Conservation (phyloP, 2,888 invertebrate genomes). For the Autographa pulchrina region DNA sequence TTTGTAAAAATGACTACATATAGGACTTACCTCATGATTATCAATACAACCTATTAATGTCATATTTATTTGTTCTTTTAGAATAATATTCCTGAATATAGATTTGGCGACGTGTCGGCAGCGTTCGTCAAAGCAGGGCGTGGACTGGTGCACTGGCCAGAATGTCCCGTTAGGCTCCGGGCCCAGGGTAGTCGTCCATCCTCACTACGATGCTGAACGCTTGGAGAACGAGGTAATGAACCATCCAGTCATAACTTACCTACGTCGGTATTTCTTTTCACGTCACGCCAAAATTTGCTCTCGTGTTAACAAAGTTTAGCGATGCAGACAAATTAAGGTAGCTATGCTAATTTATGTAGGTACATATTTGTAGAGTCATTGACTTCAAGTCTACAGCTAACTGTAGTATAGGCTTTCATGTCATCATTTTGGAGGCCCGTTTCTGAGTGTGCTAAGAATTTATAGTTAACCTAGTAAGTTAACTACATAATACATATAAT, state of each 20-base stretch:
- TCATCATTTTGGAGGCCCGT: conserved; percentile 33
- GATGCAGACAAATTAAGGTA: not conserved
- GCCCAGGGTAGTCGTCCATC: conserved; percentile 70
- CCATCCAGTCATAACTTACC: not conserved
- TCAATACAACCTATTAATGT: not conserved
- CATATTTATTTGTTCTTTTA: conserved; percentile 56
- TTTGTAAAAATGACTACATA: too few species aligned
- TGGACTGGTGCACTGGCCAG: conserved; percentile 83
- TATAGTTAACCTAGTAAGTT: not conserved
- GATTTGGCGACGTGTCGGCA: conserved; percentile 76
- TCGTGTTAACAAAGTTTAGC: not conserved
- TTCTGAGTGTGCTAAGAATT: conserved; percentile 24
- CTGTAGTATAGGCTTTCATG: conserved; percentile 15
- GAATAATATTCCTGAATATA: conserved; percentile 85
- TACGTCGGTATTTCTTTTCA: not conserved
- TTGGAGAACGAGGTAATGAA: conserved; percentile 74
- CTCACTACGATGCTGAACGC: conserved; percentile 60
- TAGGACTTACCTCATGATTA: too few species aligned
- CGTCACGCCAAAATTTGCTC: too few species aligned
- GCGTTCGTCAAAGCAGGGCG: conserved; percentile 73
- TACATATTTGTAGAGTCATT: conserved; percentile 38
- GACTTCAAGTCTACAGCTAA: conserved; percentile 16
- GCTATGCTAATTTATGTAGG: conserved; percentile 14
- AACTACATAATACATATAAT: not conserved
- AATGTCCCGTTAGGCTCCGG: conserved; percentile 66